Conservation (phyloP, 2,888 invertebrate species). For the Helleia helle region DNA sequence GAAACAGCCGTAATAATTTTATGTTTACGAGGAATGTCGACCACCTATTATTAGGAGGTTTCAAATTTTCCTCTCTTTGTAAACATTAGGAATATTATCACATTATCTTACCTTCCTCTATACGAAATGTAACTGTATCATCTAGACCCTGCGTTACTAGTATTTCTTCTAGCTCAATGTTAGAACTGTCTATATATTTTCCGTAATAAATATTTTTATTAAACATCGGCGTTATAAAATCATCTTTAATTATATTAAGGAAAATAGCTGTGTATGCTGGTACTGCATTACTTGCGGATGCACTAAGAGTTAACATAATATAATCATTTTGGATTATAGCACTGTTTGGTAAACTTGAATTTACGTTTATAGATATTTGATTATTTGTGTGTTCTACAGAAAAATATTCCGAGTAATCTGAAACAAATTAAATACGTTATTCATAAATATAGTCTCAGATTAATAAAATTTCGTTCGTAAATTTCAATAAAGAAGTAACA, state of each 20-base stretch:
- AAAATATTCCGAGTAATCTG: conserved; percentile 38
- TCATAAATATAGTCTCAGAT: no score
- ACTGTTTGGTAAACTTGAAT: conserved; percentile 30
- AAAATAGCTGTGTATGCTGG: conserved; percentile 37
- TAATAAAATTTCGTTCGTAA: no score
- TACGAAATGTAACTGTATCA: conserved; percentile 29
- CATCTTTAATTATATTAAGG: conserved; percentile 46
- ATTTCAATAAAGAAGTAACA: no score
- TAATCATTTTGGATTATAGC: conserved; percentile 37
- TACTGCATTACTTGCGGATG: conserved; percentile 37
- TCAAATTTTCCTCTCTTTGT: no score
- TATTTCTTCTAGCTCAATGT: conserved; percentile 32
- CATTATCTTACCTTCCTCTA: conserved; percentile 35
- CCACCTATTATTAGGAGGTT: no score
- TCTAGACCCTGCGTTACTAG: conserved; percentile 29
- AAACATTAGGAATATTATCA: no score
- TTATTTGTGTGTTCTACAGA: conserved; percentile 24
- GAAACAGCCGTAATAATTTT: no score
- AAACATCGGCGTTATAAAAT: conserved; percentile 41
- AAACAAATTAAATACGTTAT: no score
- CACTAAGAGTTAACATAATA: conserved; percentile 38
- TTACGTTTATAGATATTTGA: conserved; percentile 29
- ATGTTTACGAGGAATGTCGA: no score
- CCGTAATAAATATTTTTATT: conserved; percentile 38
- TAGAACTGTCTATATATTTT: conserved; percentile 25